phyloP scores from a whole-genome alignment of 2,797 vertebrate species.

The Nyctalus aviator region DNA sequence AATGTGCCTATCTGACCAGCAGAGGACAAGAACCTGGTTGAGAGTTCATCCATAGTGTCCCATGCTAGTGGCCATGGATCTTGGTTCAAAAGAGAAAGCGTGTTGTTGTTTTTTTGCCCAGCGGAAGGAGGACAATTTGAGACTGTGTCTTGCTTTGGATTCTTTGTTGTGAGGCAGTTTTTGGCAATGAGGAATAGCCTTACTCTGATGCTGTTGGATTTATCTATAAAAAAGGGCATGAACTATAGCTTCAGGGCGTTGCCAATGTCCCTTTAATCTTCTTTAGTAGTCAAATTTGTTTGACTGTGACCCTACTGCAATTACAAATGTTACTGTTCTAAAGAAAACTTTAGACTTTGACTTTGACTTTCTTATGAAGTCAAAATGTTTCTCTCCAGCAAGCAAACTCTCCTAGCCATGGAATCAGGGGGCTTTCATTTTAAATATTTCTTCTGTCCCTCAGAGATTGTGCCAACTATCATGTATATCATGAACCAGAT shows the following conservation, averaged over 20 bases:
- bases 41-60: background rate
- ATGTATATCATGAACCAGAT: background rate
- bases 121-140: background rate
- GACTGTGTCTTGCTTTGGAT: background rate
- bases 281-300: constrained; percentile 18
- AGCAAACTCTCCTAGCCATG: background rate
- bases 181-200: background rate
- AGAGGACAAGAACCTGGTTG: background rate
- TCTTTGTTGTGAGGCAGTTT: background rate
- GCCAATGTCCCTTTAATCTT: background rate
- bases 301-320: background rate
- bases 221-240: background rate
- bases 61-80: background rate
- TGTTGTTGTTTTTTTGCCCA: background rate
- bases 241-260: background rate
- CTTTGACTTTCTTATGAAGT: background rate
- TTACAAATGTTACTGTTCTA: background rate
- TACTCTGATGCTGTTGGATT: background rate
- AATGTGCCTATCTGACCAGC: background rate
- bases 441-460: background rate
- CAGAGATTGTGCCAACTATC: background rate
- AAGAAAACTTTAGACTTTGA: too few species aligned
- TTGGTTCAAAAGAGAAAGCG: background rate
- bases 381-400: background rate
- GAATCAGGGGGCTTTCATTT: background rate